Evolutionary conservation across 30 jellyfish, hydroid and myxozoan genomes (phyloP).

Genomic region (Aurelia aurita complex sp. Pacific): DNA sequence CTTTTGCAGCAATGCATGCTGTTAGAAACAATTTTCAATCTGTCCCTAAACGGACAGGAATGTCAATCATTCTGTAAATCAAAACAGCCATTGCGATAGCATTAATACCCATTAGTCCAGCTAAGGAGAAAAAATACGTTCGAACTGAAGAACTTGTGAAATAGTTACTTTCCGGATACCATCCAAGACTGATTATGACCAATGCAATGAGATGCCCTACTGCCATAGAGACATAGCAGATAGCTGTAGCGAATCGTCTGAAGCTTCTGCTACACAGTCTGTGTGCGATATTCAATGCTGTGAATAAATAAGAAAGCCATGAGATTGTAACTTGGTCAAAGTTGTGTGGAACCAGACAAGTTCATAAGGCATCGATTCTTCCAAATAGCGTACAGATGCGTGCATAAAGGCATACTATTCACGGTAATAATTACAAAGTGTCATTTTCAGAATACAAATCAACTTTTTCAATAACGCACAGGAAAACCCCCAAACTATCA

Average conservation of each 20-base stretch:
- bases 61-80: constrained; percentile 31
- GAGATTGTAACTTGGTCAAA: too few species aligned
- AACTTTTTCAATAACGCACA: too few species aligned
- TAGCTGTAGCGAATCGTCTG: constrained; percentile 40
- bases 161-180: constrained; percentile 31
- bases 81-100: constrained; percentile 7
- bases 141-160: constrained; percentile 5
- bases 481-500: too few species aligned
- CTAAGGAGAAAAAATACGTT: constrained; percentile 24
- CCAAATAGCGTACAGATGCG: too few species aligned
- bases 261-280: constrained; percentile 49
- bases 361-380: too few species aligned
- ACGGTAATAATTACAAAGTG: too few species aligned
- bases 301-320: too few species aligned
- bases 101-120: constrained; percentile 18
- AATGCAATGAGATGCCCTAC: constrained; percentile 54
- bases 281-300: constrained; percentile 58
- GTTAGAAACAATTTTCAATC: neutral
- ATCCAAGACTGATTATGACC: constrained; percentile 34
- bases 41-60: constrained; percentile 16
- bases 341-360: too few species aligned
- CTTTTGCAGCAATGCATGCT: neutral
- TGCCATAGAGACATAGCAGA: constrained; percentile 41
- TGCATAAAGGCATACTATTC: too few species aligned
- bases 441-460: too few species aligned